A percentile compares a stretch with the other conserved stretches of the same genome.
These are phyloP conservation scores for Thalpophila matura DNA, from an alignment of 2,888 invertebrate genomes.

Conservation along the genomic window DNA sequence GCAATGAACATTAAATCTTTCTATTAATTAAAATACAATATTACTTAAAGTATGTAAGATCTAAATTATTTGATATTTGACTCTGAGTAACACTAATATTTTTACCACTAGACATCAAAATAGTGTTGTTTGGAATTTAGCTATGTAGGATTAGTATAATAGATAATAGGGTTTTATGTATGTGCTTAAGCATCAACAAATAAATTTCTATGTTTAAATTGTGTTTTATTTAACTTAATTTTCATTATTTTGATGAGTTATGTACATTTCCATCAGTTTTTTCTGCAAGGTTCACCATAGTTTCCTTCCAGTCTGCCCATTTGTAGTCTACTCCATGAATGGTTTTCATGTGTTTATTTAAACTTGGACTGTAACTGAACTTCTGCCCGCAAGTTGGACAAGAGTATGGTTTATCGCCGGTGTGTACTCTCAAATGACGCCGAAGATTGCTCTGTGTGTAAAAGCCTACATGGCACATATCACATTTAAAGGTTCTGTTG, in stretches of 20 bases:
- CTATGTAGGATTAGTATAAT: conserved; percentile 42
- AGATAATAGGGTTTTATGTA: conserved; percentile 54
- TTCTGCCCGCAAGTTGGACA: conserved; percentile 83
- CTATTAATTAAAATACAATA: conserved; percentile 32
- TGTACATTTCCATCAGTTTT: conserved; percentile 41
- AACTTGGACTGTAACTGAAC: conserved; percentile 84
- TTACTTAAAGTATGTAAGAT: conserved; percentile 44
- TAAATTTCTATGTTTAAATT: conserved; percentile 58
- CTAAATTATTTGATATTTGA: conserved; percentile 62
- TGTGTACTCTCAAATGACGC: conserved; percentile 83
- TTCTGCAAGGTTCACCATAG: conserved; percentile 54
- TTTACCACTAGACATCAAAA: conserved; percentile 54
- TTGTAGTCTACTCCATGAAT: conserved; percentile 83
- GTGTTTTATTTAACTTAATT: conserved; percentile 49
- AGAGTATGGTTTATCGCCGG: conserved; percentile 82
- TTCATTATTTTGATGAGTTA: conserved; percentile 22
- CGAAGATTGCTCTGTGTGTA: conserved; percentile 81
- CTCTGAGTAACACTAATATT: conserved; percentile 58
- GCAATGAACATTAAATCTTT: conserved; percentile 45
- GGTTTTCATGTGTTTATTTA: conserved; percentile 86
- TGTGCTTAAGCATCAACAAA: conserved; percentile 64
- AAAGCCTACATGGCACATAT: conserved; percentile 77
- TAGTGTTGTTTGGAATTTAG: conserved; percentile 52
- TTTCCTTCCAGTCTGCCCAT: conserved; percentile 77
- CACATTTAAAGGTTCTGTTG: conserved; percentile 82